Conservation (phyloP, 1,140 invertebrate species). For the Zaprionus gabonicus region DNA sequence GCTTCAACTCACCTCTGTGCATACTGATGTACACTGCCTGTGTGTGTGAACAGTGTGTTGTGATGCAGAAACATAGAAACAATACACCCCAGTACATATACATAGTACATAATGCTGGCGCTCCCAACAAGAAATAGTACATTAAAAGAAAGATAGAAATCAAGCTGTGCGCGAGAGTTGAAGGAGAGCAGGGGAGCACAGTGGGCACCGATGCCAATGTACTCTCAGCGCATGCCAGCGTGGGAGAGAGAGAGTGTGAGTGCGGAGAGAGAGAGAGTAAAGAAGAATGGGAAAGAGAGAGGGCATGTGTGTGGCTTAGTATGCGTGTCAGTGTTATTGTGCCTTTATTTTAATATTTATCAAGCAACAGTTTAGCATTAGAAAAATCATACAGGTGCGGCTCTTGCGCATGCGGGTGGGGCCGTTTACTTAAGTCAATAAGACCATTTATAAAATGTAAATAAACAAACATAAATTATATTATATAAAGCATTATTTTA, state of each 20-base stretch:
- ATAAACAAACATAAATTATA: neutral
- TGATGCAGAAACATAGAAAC: constrained; percentile 50
- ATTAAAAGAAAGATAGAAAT: constrained; percentile 28
- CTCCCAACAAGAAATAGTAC: constrained; percentile 31
- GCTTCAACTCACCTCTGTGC: neutral
- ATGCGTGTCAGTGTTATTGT: constrained; percentile 54
- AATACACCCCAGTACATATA: neutral
- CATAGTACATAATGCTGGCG: constrained; percentile 51
- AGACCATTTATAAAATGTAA: too few relatives aligned
- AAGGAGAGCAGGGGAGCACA: constrained; percentile 16
- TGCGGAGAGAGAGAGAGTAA: constrained; percentile 5
- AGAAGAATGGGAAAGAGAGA: neutral
- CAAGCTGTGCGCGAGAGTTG: constrained; percentile 22
- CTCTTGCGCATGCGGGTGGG: neutral
- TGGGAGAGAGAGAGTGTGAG: constrained; percentile 20
- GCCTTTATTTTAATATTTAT: constrained; percentile 63
- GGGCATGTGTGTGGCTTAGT: constrained; percentile 26
- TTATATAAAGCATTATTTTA: too few relatives aligned
- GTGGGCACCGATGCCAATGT: constrained; percentile 44
- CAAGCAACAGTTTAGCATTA: constrained; percentile 53
- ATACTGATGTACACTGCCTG: neutral
- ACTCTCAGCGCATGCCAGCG: constrained; percentile 52
- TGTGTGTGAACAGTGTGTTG: constrained; percentile 29
- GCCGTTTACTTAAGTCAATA: neutral
- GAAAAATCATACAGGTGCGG: constrained; percentile 37